Conservation (phyloP, 2,888 invertebrate species). For the Euzetes globulus region DNA sequence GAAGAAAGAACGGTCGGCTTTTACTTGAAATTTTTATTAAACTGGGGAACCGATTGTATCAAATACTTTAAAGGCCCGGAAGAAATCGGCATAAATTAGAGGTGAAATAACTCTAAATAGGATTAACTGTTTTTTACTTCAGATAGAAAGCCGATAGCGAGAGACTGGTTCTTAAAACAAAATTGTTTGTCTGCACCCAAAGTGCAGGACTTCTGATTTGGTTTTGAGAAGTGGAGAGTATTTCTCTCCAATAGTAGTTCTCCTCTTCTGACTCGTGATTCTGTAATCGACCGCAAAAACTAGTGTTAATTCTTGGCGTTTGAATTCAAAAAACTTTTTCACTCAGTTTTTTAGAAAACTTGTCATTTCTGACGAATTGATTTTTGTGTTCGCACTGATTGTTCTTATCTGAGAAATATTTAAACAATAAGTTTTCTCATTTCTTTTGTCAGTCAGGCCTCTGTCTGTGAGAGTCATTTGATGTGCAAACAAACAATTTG, state of each 20-base stretch:
- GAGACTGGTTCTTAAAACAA: neutral
- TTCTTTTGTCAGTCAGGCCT: too few relatives aligned
- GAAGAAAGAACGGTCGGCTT: neutral
- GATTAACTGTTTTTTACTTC: neutral
- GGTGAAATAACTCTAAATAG: constrained; percentile 24
- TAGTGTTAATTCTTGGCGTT: too few relatives aligned
- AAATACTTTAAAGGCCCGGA: neutral
- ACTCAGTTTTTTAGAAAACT: too few relatives aligned
- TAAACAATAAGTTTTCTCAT: too few relatives aligned
- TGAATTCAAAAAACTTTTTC: too few relatives aligned
- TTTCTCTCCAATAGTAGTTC: neutral
- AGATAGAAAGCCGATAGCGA: neutral
- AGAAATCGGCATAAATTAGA: neutral
- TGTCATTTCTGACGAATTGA: too few relatives aligned
- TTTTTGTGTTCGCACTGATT: too few relatives aligned
- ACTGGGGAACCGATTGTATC: neutral
- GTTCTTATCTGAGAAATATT: too few relatives aligned
- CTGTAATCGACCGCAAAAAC: neutral
- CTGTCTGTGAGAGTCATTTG: too few relatives aligned
- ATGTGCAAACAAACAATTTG: too few relatives aligned
- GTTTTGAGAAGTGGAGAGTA: neutral
- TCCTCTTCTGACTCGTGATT: neutral
- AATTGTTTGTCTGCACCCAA: neutral
- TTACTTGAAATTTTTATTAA: too few relatives aligned
- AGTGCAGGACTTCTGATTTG: neutral